Base-by-base conservation (phyloP, 2,797 vertebrate species). In the Tokudaia muenninki region DNA sequence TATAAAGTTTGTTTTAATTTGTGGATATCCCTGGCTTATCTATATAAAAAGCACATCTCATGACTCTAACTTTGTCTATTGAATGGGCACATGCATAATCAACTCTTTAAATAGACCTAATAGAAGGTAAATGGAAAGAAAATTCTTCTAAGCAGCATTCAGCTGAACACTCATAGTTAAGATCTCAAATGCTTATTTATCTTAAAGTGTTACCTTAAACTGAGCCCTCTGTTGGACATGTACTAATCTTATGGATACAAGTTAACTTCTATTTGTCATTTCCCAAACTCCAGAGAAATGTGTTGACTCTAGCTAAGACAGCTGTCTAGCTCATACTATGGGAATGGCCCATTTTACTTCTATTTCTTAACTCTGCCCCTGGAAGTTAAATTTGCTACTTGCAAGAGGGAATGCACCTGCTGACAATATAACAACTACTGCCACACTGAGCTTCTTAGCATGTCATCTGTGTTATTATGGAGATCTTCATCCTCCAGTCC, bases 381-480 rank as follows among this genome's bases (percentile, higher is more conserved):
- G 3, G 29, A 95, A 79, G 88, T 14, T 14, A 72, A 61, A 31
- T 57, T 50, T 79, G 52, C 75, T 55, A 2, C 1, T 4, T 22
- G 52, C 26, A 86, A 26, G 75, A 50, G 17, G 1, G 7, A 52
- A 50, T 37, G 17, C 26, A 41, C 61, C 17, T 52, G 55, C 26
- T 90, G 50, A 87, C n/a, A 37, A 0, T 47, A 5, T 65, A 75
- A 67, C 24, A 63, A 29, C 16, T 17, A 11, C 26, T 44, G 12
- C 61, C 31, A 37, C 26, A 9, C 19, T 52, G 63, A 82, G 67
- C 86, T 89, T 87, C 72, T 88, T 77, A 87, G 50, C 57, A 70
- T 44, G 91, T 87, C 47, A 57, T 86, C 74, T 79, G 65, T 92
- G 77, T 52, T 78, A n/a, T 90, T 74, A 70, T 2, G 55, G 81